Evolutionary conservation across 2,113 vertebrate genomes (phyloP).

Genomic region (Choloepus hoffmanni): DNA sequence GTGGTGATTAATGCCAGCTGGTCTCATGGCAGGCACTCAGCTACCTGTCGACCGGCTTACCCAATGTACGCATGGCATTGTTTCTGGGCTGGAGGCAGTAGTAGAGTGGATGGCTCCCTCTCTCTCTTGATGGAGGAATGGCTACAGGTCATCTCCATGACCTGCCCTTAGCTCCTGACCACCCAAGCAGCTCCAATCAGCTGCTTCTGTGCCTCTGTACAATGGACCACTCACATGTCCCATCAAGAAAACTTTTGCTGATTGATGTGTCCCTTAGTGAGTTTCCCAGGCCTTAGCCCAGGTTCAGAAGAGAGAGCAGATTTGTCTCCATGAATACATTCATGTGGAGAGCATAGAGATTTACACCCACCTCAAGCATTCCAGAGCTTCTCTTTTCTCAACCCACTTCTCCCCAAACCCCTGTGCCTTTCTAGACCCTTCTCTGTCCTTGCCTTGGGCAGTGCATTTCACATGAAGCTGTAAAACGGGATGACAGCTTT

Average conservation of each 20-base stretch:
- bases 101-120: fast-evolving
- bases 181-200: too few species aligned
- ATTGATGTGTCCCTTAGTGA: neutral
- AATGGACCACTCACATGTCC: fast-evolving
- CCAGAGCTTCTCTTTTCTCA: neutral
- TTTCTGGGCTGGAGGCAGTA: fast-evolving
- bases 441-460: conserved; percentile 35
- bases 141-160: too few species aligned
- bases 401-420: neutral
- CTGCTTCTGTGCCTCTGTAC: neutral
- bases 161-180: too few species aligned
- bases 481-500: conserved; percentile 76
- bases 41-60: neutral
- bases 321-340: neutral
- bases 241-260: fast-evolving
- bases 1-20: neutral
- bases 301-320: neutral
- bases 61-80: fast-evolving
- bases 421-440: neutral
- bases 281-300: neutral
- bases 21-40: neutral
- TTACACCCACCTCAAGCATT: too few species aligned
- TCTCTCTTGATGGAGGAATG: neutral
- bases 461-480: conserved; percentile 73
- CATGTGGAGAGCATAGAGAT: neutral